Evolutionary conservation across 2,797 vertebrate species (phyloP).

Genomic region (Notolepis coatsorum): DNA sequence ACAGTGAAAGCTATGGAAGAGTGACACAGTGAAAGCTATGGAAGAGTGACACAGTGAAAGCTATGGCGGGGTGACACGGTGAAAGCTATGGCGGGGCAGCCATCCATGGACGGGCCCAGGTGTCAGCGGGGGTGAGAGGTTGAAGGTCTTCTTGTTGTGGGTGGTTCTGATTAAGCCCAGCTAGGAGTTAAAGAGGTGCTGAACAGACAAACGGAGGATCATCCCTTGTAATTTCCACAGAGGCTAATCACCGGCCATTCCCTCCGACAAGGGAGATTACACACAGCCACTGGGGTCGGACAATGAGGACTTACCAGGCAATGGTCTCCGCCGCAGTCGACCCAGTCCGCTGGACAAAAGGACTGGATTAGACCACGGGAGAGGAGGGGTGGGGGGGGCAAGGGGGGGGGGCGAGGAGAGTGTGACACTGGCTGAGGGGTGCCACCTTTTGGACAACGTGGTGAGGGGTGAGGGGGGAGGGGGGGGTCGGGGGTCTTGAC

Average conservation of each 20-base stretch:
- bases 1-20: no score
- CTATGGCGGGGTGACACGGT: constrained; percentile 33
- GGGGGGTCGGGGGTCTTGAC: neutral
- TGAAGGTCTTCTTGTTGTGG: constrained; percentile 78
- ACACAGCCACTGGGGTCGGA: constrained; percentile 59
- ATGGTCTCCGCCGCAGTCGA: constrained; percentile 76
- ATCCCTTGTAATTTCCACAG: constrained; percentile 78
- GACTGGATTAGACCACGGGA: constrained; percentile 32
- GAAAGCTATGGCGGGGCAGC: constrained; percentile 33
- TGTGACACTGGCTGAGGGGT: constrained; percentile 60
- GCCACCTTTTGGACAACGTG: constrained; percentile 65
- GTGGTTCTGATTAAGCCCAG: constrained; percentile 74
- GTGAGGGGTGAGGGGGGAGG: constrained; percentile 32
- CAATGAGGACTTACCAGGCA: constrained; percentile 78
- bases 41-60: constrained; percentile 52
- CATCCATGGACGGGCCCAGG: constrained; percentile 60
- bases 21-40: no score
- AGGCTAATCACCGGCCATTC: constrained; percentile 81
- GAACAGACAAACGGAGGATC: constrained; percentile 75
- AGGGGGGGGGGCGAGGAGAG: constrained; percentile 13
- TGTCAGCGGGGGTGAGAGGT: constrained; percentile 73
- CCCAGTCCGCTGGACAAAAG: constrained; percentile 21
- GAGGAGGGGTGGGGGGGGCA: constrained; percentile 60
- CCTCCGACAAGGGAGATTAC: constrained; percentile 80
- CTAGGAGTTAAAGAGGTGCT: constrained; percentile 76